Conservation (phyloP, 2,113 vertebrate genomes). For the Recurvirostra avosetta region DNA sequence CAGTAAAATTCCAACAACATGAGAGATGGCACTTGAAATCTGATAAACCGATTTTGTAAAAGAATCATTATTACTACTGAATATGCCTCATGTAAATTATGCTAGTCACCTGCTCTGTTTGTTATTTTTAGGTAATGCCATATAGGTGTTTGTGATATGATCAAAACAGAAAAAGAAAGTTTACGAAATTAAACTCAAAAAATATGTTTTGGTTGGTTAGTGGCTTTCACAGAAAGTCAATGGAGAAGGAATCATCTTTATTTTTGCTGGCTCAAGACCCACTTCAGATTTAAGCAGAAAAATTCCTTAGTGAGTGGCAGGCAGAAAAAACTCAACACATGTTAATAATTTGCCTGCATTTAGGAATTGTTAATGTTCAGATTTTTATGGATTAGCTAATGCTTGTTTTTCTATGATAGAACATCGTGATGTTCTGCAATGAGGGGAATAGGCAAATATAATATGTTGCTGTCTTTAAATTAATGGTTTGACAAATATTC, state of each 20-base stretch:
- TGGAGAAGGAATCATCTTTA: background rate
- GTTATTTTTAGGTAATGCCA: background rate
- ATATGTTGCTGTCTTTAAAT: background rate
- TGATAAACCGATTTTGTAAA: background rate
- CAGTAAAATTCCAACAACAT: background rate
- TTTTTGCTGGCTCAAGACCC: background rate
- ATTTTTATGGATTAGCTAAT: background rate
- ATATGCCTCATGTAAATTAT: background rate
- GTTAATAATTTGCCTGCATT: background rate
- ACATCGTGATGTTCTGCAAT: background rate
- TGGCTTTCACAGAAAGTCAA: background rate
- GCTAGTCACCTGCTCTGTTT: background rate
- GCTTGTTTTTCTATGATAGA: background rate
- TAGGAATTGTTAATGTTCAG: background rate
- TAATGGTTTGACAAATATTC: background rate
- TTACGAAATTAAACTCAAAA: background rate
- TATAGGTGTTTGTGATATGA: background rate
- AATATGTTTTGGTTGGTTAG: background rate
- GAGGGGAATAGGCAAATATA: background rate
- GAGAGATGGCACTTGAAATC: background rate
- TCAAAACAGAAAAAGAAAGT: background rate
- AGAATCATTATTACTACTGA: background rate
- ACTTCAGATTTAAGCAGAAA: background rate
- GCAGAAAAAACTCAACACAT: background rate
- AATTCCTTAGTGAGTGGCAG: background rate